Percentiles rank a stretch among this genome's conserved stretches.
These are phyloP conservation scores for Hypselothyrea guttata DNA, from an alignment of 2,888 invertebrate species.

Conservation along the genomic window DNA sequence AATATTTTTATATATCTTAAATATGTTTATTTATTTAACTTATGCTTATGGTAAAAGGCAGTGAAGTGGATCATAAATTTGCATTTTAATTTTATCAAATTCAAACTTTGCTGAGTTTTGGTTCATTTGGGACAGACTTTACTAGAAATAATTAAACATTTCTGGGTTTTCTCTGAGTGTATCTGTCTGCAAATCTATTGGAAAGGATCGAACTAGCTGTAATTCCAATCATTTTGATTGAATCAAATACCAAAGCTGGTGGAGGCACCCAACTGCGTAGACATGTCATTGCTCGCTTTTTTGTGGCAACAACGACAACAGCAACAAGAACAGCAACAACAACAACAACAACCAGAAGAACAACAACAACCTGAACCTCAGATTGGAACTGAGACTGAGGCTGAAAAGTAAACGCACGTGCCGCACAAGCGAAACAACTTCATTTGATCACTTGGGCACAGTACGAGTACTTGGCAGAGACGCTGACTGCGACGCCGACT, in stretches of 20 bases:
- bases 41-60: no score
- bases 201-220: constrained; percentile 38
- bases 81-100: no score
- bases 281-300: constrained; percentile 64
- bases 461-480: constrained; percentile 31
- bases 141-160: no score
- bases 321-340: background rate
- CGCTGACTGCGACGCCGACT: constrained; percentile 2
- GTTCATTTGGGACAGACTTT: no score
- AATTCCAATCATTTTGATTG: constrained; percentile 50
- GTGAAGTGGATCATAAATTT: no score
- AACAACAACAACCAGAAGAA: constrained; percentile 18
- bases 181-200: constrained; percentile 13
- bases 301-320: constrained; percentile 19
- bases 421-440: constrained; percentile 74
- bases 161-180: no score
- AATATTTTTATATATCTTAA: no score
- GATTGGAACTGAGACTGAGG: constrained; percentile 53
- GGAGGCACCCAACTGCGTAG: constrained; percentile 70
- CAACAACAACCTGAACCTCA: constrained; percentile 28
- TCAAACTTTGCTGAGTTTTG: no score
- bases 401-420: constrained; percentile 74
- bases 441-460: constrained; percentile 61
- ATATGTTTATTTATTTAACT: no score
- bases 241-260: constrained; percentile 30